Conservation (phyloP, 1,140 invertebrate genomes). For the Leptoteleia sp. region DNA sequence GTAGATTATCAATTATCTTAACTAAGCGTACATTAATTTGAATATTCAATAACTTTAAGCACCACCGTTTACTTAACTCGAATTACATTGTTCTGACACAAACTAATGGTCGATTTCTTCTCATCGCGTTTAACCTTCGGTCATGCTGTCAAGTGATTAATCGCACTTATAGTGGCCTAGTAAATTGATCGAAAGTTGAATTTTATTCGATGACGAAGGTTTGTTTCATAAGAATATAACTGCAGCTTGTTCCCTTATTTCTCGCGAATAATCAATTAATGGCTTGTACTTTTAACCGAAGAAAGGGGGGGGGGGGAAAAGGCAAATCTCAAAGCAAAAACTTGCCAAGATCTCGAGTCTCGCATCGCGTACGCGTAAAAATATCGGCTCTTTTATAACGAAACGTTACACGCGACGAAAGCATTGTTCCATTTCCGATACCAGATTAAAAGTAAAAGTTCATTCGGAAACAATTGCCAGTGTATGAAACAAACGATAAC, state of each 20-base stretch:
- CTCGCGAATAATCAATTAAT: conserved; percentile 10
- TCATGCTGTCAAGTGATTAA: conserved; percentile 52
- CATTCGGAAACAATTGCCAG: too few species aligned
- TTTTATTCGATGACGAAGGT: conserved; percentile 40
- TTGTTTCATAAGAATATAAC: conserved; percentile 21
- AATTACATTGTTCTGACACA: conserved; percentile 54
- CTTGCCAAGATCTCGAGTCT: too few species aligned
- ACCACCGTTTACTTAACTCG: conserved; percentile 39
- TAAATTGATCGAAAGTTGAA: conserved; percentile 55
- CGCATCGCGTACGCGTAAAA: too few species aligned
- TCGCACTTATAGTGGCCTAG: conserved; percentile 51
- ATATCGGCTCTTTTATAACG: conserved; percentile 6
- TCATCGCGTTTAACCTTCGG: conserved; percentile 50
- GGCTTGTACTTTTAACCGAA: too few species aligned
- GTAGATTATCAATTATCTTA: conserved; percentile 10
- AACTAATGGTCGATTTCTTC: conserved; percentile 56
- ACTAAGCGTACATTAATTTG: conserved; percentile 23
- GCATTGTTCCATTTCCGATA: too few species aligned
- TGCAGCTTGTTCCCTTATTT: conserved; percentile 16
- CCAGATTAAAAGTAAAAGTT: too few species aligned
- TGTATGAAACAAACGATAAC: too few species aligned
- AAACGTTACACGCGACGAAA: conserved; percentile 23
- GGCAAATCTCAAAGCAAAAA: too few species aligned
- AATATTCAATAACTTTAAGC: conserved; percentile 30
- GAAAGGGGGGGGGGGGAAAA: too few species aligned